Base-by-base conservation (phyloP, 2,888 invertebrate species). In the Strigamia transsilvanica region DNA sequence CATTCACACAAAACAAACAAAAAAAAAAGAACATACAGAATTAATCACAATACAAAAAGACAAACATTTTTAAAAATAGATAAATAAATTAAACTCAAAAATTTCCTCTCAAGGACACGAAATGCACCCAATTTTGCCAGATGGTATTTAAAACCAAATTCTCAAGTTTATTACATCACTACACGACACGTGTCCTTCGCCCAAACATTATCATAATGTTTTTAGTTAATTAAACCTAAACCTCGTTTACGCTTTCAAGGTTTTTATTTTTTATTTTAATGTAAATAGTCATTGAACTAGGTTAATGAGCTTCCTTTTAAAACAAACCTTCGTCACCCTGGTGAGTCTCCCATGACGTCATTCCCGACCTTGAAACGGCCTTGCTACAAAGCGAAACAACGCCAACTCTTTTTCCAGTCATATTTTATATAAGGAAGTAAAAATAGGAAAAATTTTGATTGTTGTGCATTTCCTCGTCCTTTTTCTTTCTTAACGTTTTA, bases 251-350 rank as follows among this genome's bases (percentile, higher is more conserved):
- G 27, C 32, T 32, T 23, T 73, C 73, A 73, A 27, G 27, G 32
- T 32, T 27, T 73, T 73, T n/a, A 7, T 0, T 56, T 56, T 56
- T 56, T 56, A 18, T 56, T 73, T 73, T 73, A 32, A 27, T 32
- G 73, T 73, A 15, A 32, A 27, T 73, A 32, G 5, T 23, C 73
- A 27, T 73, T 73, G 15, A 73, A 73, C 73, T 73, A 73, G 73
- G 73, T 73, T 73, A 73, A 73, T 73, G 73, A 73, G 73, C 73
- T 73, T 73, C 73, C 73, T 73, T 18, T 73, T 73, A 73, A 73
- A 32, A 73, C 73, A 73, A 73, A 73, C 15, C 73, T 5, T 73
- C 73, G 73, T 73, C 73, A 73, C 73, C 27, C 27, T 23, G 23
- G 23, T 32, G 32, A 32, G 32, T 73, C 27, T 23, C n/a, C 32